Percentiles rank a stretch among this genome's conserved stretches.
phyloP scores from a whole-genome alignment of 2,888 invertebrate genomes.

The Eupithecia abbreviata region DNA sequence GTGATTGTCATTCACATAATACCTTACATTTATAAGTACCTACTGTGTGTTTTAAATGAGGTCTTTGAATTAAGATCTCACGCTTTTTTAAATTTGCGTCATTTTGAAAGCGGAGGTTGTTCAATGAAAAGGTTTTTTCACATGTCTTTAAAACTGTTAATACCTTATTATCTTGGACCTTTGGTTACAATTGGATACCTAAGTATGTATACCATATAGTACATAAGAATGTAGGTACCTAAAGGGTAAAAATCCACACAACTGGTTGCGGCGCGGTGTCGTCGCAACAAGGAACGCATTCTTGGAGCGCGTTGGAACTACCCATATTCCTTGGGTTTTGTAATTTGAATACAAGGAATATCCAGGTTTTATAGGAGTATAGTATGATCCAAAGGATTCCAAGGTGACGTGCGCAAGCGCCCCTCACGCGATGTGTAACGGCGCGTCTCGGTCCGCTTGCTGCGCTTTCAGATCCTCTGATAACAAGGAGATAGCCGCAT shows the following conservation, averaged over 20 bases:
- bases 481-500: conserved; percentile 49
- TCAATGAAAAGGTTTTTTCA: conserved; percentile 3
- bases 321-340: too few relatives aligned
- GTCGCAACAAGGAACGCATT: too few relatives aligned
- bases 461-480: conserved; percentile 77
- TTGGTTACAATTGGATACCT: neutral
- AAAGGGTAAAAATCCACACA: too few relatives aligned
- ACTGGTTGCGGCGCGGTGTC: too few relatives aligned
- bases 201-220: too few relatives aligned
- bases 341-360: too few relatives aligned
- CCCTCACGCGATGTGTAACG: conserved; percentile 46
- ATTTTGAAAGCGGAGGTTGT: neutral
- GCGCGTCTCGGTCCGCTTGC: conserved; percentile 72
- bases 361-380: too few relatives aligned
- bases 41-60: neutral
- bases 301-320: too few relatives aligned
- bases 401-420: neutral
- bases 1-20: neutral
- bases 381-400: neutral
- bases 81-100: conserved; percentile 8
- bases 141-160: neutral
- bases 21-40: conserved; percentile 3
- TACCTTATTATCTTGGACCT: neutral
- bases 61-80: neutral
- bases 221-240: too few relatives aligned